These are phyloP conservation scores for Turdus rufiventris DNA, from an alignment of 2,113 vertebrate species.

Conservation along the genomic window DNA sequence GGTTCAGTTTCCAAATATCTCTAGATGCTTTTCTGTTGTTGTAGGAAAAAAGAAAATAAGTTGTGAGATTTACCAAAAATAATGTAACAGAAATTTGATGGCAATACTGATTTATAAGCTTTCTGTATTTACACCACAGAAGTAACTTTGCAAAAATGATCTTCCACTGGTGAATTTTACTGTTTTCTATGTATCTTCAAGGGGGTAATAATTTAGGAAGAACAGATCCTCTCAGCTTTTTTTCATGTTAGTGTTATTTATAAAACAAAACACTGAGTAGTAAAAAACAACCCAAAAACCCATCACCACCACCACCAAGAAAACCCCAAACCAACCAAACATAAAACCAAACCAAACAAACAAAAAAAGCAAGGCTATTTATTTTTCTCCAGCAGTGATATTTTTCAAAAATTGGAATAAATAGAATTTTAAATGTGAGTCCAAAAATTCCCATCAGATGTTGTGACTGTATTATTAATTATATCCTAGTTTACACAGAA, in stretches of 20 bases:
- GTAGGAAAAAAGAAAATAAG: not conserved
- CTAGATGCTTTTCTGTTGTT: not conserved
- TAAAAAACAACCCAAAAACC: not conserved
- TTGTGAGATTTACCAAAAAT: not conserved
- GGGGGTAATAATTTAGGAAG: not conserved
- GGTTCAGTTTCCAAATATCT: not conserved
- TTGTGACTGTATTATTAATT: not conserved
- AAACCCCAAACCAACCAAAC: not conserved
- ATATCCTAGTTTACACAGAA: not conserved
- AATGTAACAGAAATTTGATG: not conserved
- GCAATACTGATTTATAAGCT: not conserved
- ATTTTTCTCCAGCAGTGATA: not conserved
- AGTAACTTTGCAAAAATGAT: not conserved
- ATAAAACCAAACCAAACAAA: not conserved
- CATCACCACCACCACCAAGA: not conserved
- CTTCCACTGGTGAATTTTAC: not conserved
- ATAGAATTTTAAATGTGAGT: not conserved
- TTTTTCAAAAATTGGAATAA: not conserved
- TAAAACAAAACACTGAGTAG: not conserved
- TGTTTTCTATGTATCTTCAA: not conserved
- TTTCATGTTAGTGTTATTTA: not conserved
- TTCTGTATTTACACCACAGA: not conserved
- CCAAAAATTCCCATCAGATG: not conserved
- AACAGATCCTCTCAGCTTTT: not conserved
- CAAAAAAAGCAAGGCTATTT: not conserved